Base-by-base conservation (phyloP, 23 tunicate species). In the Corella eumyota region DNA sequence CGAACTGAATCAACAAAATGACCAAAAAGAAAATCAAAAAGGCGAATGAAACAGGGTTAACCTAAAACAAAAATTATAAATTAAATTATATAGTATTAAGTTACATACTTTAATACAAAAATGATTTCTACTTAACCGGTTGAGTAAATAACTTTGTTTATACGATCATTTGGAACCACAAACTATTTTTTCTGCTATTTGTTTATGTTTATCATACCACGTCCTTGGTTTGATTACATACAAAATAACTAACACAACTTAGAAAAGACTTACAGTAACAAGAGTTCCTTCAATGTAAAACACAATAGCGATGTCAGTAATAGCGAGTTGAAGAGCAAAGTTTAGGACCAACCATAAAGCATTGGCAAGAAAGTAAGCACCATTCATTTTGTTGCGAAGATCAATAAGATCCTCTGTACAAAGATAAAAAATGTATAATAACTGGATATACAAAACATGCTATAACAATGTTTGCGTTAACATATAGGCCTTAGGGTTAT, bases 21-120 rank as follows among this genome's bases (percentile, higher is more conserved):
- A 93, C 58, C 45, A 93, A 65, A 50, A 72, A 93, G 63, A 93
- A 93, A 26, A 78, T 34, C 68, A 93, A 58, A 51, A 93, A 93
- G 32, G 64, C 40, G 53, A 93, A 69, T 1, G 94, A 50, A 22
- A 93, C 65, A 13, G 94, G 95, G 51, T 84, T 85, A 3, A 84
- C 50, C 83, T 93, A 61, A 35, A 15, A n/a, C n/a, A n/a, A n/a
- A n/a, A 34, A 52, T 17, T 4, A 47, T 15, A 65, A 7, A n/a
- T n/a, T n/a, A 52, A n/a, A 44, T 44, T 44, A n/a, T n/a, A n/a
- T n/a, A n/a, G n/a, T n/a, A n/a, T n/a, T n/a, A n/a, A n/a, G n/a
- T n/a, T n/a, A n/a, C n/a, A n/a, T n/a, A n/a, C n/a, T n/a, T n/a
- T n/a, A n/a, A n/a, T n/a, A n/a, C 15, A 61, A 23, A 55, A n/a